These are phyloP conservation scores for Nephrotoma flavescens DNA, from an alignment of 2,888 invertebrate species.

Conservation along the genomic window DNA sequence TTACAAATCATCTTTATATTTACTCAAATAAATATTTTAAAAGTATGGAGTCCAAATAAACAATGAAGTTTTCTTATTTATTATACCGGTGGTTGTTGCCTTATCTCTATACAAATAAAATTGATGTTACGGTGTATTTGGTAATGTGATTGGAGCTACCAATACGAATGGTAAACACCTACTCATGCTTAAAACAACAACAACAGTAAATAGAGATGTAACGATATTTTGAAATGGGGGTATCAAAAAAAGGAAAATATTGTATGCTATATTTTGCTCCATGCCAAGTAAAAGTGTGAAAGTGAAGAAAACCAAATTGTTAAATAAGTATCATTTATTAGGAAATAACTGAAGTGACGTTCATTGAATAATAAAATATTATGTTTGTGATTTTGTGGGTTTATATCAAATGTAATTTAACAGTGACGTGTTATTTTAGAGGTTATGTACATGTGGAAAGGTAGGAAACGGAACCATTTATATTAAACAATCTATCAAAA, in stretches of 20 bases:
- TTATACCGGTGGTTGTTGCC: not conserved
- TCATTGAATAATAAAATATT: not conserved
- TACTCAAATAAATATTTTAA: not conserved
- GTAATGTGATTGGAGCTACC: too few relatives aligned
- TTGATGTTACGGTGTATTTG: too few relatives aligned
- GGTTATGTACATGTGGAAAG: not conserved
- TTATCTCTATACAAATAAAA: not conserved
- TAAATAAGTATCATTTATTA: not conserved
- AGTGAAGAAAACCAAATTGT: not conserved
- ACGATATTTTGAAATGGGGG: not conserved
- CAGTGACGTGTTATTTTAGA: not conserved
- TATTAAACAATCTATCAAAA: not conserved
- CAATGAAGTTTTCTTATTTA: not conserved
- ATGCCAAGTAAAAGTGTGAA: not conserved
- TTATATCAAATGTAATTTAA: not conserved
- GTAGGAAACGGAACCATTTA: not conserved
- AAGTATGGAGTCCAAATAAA: not conserved
- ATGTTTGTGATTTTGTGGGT: not conserved
- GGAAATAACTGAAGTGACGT: not conserved
- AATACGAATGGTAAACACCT: not conserved
- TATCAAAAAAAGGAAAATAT: not conserved
- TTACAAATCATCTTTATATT: not conserved
- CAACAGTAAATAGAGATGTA: not conserved
- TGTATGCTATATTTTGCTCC: not conserved
- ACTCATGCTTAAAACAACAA: not conserved